phyloP scores from a whole-genome alignment of 2,797 vertebrate genomes.

The Galago senegalensis region DNA sequence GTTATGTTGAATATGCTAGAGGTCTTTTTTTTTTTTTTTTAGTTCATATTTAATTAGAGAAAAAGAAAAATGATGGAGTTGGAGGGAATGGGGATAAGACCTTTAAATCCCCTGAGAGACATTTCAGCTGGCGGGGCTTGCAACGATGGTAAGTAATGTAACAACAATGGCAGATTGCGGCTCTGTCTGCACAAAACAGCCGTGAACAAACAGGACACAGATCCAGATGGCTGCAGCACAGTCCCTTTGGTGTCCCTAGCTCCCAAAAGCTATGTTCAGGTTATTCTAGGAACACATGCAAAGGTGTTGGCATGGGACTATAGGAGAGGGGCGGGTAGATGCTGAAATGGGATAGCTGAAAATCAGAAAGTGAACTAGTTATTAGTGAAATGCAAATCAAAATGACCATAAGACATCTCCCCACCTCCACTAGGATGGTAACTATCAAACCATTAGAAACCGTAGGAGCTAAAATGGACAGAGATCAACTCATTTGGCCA shows the following conservation, averaged over 20 bases:
- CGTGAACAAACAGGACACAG: not conserved
- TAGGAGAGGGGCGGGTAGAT: not conserved
- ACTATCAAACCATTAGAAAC: not conserved
- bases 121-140: not conserved
- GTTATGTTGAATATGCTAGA: not conserved
- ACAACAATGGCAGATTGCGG: no score
- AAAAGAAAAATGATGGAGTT: not conserved
- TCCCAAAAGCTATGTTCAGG: not conserved
- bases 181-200: not conserved
- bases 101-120: not conserved
- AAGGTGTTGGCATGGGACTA: not conserved
- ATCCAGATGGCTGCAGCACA: no score
- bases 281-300: not conserved
- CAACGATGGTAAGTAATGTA: not conserved
- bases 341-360: not conserved
- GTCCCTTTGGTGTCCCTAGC: not conserved
- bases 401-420: not conserved
- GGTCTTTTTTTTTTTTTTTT: not conserved
- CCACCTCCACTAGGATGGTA: not conserved
- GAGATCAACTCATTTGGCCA: not conserved
- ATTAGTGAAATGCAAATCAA: not conserved
- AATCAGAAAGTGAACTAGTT: not conserved
- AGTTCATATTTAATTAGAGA: not conserved
- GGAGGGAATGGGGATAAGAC: no score
- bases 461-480: not conserved